phyloP scores from a whole-genome alignment of 2,888 invertebrate genomes.

The Panorpa germanica region DNA sequence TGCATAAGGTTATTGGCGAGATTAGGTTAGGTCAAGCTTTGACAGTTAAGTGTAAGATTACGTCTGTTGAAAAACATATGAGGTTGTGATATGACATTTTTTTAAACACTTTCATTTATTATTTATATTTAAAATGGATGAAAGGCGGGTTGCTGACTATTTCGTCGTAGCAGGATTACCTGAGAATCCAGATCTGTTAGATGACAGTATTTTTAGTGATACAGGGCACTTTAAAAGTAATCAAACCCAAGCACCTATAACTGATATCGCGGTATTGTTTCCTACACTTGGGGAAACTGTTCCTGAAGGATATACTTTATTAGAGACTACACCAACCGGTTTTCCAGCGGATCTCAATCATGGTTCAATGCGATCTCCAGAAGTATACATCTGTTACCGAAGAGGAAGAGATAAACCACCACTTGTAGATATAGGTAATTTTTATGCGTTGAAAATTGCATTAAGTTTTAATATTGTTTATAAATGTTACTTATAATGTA shows the following conservation, averaged over 20 bases:
- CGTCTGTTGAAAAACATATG: background rate
- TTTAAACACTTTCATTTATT: conserved; percentile 3
- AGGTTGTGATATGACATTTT: background rate
- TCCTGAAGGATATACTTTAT: conserved; percentile 54
- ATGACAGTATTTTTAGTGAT: conserved; percentile 53
- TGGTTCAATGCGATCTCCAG: conserved; percentile 84
- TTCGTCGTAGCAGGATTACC: conserved; percentile 95
- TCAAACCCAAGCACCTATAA: conserved; percentile 79
- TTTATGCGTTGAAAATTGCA: background rate
- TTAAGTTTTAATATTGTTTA: conserved; percentile 3
- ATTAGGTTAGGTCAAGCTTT: too few relatives aligned
- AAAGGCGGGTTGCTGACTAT: conserved; percentile 85
- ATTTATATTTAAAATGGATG: conserved; percentile 42
- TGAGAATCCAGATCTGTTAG: conserved; percentile 55
- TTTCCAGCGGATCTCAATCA: conserved; percentile 90
- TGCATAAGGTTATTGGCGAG: too few relatives aligned
- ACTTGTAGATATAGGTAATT: conserved; percentile 87
- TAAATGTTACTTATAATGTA: background rate
- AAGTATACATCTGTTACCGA: conserved; percentile 82
- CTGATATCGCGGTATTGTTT: conserved; percentile 84
- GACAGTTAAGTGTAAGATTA: too few relatives aligned
- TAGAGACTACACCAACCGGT: conserved; percentile 67
- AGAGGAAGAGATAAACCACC: conserved; percentile 91
- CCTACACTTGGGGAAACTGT: conserved; percentile 71
- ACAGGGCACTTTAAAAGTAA: conserved; percentile 65